phyloP scores from a whole-genome alignment of 2,888 invertebrate genomes.

The Trachelus stipa region DNA sequence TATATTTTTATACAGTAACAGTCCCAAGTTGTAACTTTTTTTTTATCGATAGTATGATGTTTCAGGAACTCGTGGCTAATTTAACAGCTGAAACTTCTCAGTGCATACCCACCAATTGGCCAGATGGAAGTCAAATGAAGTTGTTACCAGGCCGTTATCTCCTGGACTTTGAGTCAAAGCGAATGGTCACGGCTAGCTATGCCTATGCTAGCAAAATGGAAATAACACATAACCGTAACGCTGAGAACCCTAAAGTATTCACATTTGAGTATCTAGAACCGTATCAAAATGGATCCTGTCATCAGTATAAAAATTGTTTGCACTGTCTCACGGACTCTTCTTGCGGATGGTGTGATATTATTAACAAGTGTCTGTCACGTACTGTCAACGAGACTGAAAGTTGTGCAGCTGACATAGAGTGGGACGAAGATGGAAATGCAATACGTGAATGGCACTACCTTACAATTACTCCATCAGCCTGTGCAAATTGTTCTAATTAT shows the following conservation, averaged over 20 bases:
- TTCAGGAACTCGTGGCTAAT: conserved; percentile 71
- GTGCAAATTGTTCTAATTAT: conserved; percentile 89
- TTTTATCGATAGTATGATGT: background rate
- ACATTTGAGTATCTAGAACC: conserved; percentile 92
- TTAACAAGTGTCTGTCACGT: conserved; percentile 77
- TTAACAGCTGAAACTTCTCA: conserved; percentile 77
- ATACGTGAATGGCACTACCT: conserved; percentile 81
- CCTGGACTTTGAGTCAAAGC: conserved; percentile 77
- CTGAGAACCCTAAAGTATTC: conserved; percentile 83
- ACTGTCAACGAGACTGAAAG: conserved; percentile 75
- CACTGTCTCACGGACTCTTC: conserved; percentile 88
- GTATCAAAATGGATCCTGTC: conserved; percentile 83
- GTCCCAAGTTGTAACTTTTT: background rate
- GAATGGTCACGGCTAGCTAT: conserved; percentile 66
- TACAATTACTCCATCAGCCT: conserved; percentile 84
- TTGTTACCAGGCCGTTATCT: conserved; percentile 75
- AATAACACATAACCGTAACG: conserved; percentile 79
- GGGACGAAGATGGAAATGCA: conserved; percentile 68
- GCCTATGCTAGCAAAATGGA: conserved; percentile 80
- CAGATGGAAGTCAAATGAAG: conserved; percentile 64
- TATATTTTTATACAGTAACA: conserved; percentile 12
- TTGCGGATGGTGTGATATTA: conserved; percentile 92
- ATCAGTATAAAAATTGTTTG: conserved; percentile 83
- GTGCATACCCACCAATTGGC: conserved; percentile 78
- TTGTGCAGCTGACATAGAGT: conserved; percentile 70